phyloP scores from a whole-genome alignment of 2,113 vertebrate species.

The Trachemys scripta region DNA sequence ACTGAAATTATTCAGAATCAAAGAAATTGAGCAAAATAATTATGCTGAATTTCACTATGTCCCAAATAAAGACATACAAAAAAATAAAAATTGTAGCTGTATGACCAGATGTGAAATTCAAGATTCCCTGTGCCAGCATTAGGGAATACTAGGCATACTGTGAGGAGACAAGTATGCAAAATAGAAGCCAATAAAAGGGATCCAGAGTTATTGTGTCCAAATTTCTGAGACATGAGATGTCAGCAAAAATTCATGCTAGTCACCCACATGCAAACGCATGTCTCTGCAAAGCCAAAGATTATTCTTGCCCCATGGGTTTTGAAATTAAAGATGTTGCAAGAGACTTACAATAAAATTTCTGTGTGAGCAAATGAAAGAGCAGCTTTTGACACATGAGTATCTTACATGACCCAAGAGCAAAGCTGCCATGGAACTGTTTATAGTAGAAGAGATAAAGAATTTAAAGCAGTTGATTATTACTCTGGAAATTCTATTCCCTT shows the following conservation, averaged over 20 bases:
- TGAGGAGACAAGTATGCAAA: fast-evolving
- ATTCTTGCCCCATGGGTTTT: neutral
- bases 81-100: neutral
- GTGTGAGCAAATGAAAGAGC: neutral
- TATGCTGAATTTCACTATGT: neutral
- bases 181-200: neutral
- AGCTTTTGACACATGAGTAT: slow-evolving; percentile 20
- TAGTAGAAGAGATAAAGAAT: neutral
- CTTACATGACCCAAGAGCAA: neutral
- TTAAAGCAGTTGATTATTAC: neutral
- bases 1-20: neutral
- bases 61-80: neutral
- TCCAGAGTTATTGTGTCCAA: neutral
- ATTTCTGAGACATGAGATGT: neutral
- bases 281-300: neutral
- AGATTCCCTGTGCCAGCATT: neutral
- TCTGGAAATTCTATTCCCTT: slow-evolving; percentile 53
- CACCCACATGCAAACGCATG: neutral
- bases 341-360: neutral
- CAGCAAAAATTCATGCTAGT: neutral
- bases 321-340: neutral
- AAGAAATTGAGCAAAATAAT: neutral
- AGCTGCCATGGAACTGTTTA: slow-evolving; percentile 30
- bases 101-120: neutral
- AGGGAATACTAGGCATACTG: fast-evolving